A percentile compares a stretch with the other conserved stretches of the same genome.
These are phyloP conservation scores for Betta splendens DNA, from an alignment of 2,797 vertebrate species.

Conservation along the genomic window DNA sequence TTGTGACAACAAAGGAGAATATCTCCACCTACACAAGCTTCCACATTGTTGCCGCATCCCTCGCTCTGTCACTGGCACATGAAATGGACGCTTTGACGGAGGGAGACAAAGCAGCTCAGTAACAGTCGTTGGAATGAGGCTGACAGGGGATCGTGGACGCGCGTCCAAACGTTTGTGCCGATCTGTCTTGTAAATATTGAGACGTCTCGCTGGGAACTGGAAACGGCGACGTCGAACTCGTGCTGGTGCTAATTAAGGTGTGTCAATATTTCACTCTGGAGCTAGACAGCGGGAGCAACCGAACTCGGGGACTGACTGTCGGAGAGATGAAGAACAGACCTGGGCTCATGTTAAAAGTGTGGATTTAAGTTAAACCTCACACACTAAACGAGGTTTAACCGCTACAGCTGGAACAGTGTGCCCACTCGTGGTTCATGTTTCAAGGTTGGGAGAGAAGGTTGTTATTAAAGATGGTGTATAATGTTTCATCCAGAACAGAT, in stretches of 20 bases:
- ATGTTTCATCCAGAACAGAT: conserved; percentile 28
- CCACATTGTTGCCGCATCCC: conserved; percentile 11
- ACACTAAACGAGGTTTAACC: neutral
- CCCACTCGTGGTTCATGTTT: neutral
- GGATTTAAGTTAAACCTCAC: neutral
- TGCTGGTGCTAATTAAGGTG: neutral
- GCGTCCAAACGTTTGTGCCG: neutral
- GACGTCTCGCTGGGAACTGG: neutral
- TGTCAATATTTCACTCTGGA: neutral
- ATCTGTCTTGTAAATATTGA: neutral
- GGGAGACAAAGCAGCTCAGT: conserved; percentile 11
- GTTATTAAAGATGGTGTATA: neutral
- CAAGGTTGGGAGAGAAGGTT: conserved; percentile 17
- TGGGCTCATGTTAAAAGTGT: neutral
- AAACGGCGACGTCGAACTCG: neutral
- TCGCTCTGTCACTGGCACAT: conserved; percentile 34
- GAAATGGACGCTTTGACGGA: conserved; percentile 13
- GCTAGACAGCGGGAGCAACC: neutral
- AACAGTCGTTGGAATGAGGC: neutral
- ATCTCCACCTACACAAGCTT: conserved; percentile 48
- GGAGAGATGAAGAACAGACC: neutral
- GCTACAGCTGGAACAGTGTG: neutral
- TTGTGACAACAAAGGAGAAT: conserved; percentile 25
- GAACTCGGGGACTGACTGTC: neutral
- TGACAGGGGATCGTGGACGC: neutral